Conservation (phyloP, 2,113 vertebrate species). For the Chelonoidis abingdonii region DNA sequence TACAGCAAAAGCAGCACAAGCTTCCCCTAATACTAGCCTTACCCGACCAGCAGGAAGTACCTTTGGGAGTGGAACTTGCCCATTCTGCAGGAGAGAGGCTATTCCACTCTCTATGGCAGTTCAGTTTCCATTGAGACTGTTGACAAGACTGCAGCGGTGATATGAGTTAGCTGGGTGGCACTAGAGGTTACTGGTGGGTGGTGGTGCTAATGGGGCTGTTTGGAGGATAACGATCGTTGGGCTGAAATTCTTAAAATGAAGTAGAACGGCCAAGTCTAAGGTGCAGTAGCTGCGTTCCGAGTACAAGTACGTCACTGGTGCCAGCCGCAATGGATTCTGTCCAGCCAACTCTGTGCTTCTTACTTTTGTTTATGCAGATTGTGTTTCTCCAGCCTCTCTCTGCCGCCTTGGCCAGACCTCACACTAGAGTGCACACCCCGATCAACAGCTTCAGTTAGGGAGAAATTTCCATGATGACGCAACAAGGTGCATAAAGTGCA, state of each 20-base stretch:
- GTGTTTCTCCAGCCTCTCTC: background rate
- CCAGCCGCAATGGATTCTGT: background rate
- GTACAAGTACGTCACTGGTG: background rate
- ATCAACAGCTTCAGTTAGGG: background rate
- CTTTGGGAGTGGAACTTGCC: background rate
- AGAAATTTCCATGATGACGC: background rate
- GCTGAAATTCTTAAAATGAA: too few relatives aligned
- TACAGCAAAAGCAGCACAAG: background rate
- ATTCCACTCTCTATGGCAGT: background rate
- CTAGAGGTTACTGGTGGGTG: background rate
- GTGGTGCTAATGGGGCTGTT: background rate
- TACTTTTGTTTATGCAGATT: background rate
- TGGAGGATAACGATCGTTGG: background rate
- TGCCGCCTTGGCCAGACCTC: background rate
- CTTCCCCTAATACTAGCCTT: background rate
- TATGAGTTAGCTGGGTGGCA: background rate
- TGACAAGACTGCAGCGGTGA: background rate
- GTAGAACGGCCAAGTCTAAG: too few relatives aligned
- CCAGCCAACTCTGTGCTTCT: background rate
- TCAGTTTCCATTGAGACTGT: too few relatives aligned
- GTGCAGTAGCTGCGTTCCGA: background rate
- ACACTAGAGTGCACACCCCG: background rate
- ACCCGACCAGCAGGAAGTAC: background rate
- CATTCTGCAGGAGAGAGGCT: background rate
- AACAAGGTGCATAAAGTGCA: too few relatives aligned